A percentile compares a stretch with the other conserved stretches of the same genome.
Evolutionary conservation across 2,888 invertebrate genomes (phyloP).

Genomic region (Acrobasis consociella): DNA sequence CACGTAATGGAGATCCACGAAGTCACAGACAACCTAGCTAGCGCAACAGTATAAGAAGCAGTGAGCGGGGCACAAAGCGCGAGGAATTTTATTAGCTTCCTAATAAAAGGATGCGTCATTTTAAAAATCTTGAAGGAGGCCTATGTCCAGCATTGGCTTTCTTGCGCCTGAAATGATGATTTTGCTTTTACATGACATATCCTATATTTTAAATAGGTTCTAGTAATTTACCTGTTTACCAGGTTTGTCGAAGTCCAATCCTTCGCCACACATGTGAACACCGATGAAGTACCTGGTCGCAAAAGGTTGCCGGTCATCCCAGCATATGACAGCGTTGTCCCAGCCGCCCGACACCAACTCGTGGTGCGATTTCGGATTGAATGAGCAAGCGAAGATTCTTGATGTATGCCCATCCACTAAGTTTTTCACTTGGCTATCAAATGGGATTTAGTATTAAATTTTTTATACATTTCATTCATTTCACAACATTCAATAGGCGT

Average conservation of each 20-base stretch:
- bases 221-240: conserved; percentile 82
- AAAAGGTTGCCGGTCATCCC: conserved; percentile 86
- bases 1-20: no score
- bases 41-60: no score
- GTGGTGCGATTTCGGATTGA: conserved; percentile 85
- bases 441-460: not conserved
- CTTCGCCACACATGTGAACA: conserved; percentile 86
- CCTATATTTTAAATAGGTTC: not conserved
- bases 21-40: no score
- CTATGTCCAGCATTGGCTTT: no score
- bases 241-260: conserved; percentile 84
- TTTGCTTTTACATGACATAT: no score
- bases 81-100: no score
- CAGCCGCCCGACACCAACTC: conserved; percentile 87
- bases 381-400: conserved; percentile 85
- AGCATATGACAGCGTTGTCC: conserved; percentile 86
- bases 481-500: no score
- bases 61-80: no score
- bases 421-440: conserved; percentile 71
- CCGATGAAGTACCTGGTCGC: conserved; percentile 82
- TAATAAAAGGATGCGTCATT: no score
- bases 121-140: no score
- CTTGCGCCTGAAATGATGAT: no score
- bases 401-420: conserved; percentile 84
- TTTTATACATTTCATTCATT: no score